These are phyloP conservation scores for Pholis gunnellus DNA, from an alignment of 2,113 vertebrate genomes.

Conservation along the genomic window DNA sequence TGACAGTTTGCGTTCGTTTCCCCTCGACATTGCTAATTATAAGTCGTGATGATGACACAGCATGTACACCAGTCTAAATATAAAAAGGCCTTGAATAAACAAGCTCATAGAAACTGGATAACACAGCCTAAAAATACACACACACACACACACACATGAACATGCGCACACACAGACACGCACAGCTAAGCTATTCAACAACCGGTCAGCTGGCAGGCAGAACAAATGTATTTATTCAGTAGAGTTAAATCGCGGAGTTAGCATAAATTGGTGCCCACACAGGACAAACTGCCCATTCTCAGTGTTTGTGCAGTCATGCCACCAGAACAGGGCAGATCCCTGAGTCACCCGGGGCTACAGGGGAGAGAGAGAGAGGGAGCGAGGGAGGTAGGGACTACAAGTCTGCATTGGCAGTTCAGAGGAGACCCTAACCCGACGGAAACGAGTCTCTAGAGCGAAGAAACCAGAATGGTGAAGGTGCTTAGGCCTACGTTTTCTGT, in stretches of 20 bases:
- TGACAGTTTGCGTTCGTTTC: conserved; percentile 14
- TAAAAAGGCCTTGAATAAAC: conserved; percentile 50
- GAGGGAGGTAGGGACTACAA: too few relatives aligned
- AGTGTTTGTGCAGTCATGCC: conserved; percentile 74
- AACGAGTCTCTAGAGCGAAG: background rate
- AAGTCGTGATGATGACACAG: conserved; percentile 48
- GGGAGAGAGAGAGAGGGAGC: conserved; percentile 27
- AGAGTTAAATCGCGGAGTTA: conserved; percentile 68
- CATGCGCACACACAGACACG: background rate
- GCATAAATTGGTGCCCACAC: conserved; percentile 67
- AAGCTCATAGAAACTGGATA: conserved; percentile 42
- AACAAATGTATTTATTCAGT: conserved; percentile 69
- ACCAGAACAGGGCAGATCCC: conserved; percentile 49
- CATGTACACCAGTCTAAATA: conserved; percentile 35
- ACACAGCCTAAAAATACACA: conserved; percentile 56
- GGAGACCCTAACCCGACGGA: conserved; percentile 5
- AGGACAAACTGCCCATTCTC: conserved; percentile 71
- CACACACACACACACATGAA: background rate
- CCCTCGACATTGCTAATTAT: conserved; percentile 42
- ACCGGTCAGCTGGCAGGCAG: conserved; percentile 31
- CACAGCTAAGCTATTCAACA: conserved; percentile 40
- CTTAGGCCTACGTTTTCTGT: background rate
- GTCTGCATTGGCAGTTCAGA: conserved; percentile 15
- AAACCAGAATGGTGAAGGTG: background rate
- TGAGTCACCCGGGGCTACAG: conserved; percentile 49